These are phyloP conservation scores for Ametastegia equiseti DNA, from an alignment of 2,888 invertebrate genomes.

Conservation along the genomic window DNA sequence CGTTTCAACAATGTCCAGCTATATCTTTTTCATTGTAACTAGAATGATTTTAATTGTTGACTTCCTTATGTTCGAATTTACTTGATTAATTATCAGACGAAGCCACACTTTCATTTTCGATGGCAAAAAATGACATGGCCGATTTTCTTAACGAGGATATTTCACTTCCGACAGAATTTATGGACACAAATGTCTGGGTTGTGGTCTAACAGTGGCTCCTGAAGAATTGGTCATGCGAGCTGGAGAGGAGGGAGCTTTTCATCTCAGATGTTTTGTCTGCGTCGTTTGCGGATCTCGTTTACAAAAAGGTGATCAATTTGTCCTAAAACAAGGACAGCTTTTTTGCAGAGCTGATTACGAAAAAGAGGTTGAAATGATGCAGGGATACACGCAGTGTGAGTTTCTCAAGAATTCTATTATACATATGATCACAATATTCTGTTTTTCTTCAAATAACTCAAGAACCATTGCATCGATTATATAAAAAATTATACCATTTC, in stretches of 20 bases:
- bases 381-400: conserved; percentile 76
- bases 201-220: conserved; percentile 36
- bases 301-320: conserved; percentile 97
- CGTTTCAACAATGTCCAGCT: neutral
- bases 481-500: too few relatives aligned
- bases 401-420: too few relatives aligned
- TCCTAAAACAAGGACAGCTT: conserved; percentile 94
- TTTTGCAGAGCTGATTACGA: conserved; percentile 98
- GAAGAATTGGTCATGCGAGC: conserved; percentile 92
- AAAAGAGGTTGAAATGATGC: conserved; percentile 91
- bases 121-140: neutral
- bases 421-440: too few relatives aligned
- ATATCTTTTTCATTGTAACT: too few relatives aligned
- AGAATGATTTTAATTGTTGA: too few relatives aligned
- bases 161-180: conserved; percentile 36
- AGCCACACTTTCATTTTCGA: neutral
- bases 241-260: conserved; percentile 98
- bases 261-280: conserved; percentile 97
- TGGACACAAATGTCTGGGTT: conserved; percentile 45
- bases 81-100: too few relatives aligned
- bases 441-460: too few relatives aligned
- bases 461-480: too few relatives aligned
- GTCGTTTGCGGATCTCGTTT: conserved; percentile 95
- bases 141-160: neutral
- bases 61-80: too few relatives aligned